A percentile compares a stretch with the other conserved stretches of the same genome.
Evolutionary conservation across 2,888 invertebrate genomes (phyloP).

Genomic region (Pterostichus madidus): DNA sequence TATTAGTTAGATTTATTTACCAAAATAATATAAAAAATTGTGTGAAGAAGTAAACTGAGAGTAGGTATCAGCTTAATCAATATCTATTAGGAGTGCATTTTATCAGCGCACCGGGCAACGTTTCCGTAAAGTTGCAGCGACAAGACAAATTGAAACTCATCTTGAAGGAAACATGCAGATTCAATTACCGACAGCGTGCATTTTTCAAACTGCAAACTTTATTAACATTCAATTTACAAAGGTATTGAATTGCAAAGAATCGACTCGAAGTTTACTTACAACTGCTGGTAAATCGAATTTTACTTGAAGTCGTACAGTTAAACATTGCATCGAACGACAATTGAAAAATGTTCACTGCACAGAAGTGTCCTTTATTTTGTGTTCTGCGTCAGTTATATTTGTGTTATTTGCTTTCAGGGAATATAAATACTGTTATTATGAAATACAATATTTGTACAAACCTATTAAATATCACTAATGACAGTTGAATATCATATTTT

Average conservation of each 20-base stretch:
- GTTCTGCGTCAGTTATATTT: background rate
- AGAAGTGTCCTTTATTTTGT: background rate
- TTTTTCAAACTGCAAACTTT: slow-evolving; percentile 57
- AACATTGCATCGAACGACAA: slow-evolving; percentile 1
- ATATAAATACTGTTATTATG: slow-evolving; percentile 33
- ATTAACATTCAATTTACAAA: slow-evolving; percentile 59
- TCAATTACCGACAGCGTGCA: slow-evolving; percentile 34
- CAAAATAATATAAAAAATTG: no score
- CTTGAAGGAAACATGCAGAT: slow-evolving; percentile 45
- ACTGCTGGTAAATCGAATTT: slow-evolving; percentile 41
- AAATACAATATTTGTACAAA: slow-evolving; percentile 10
- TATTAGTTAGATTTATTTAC: no score
- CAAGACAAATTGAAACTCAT: slow-evolving; percentile 56
- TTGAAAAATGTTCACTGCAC: slow-evolving; percentile 7
- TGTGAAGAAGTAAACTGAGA: no score
- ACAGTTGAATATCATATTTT: slow-evolving; percentile 18
- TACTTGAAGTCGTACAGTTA: slow-evolving; percentile 16
- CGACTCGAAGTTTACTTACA: slow-evolving; percentile 50
- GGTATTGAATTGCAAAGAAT: slow-evolving; percentile 44
- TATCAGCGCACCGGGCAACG: background rate
- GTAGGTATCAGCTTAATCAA: slow-evolving; percentile 12
- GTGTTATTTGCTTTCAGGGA: background rate
- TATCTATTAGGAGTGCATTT: slow-evolving; percentile 32
- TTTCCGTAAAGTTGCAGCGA: slow-evolving; percentile 33
- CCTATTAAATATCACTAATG: slow-evolving; percentile 26